Evolutionary conservation across 2,113 vertebrate species (phyloP), one percentile per base, ranked within the genome.

Genomic region (Phylloscopus whistleri): DNA sequence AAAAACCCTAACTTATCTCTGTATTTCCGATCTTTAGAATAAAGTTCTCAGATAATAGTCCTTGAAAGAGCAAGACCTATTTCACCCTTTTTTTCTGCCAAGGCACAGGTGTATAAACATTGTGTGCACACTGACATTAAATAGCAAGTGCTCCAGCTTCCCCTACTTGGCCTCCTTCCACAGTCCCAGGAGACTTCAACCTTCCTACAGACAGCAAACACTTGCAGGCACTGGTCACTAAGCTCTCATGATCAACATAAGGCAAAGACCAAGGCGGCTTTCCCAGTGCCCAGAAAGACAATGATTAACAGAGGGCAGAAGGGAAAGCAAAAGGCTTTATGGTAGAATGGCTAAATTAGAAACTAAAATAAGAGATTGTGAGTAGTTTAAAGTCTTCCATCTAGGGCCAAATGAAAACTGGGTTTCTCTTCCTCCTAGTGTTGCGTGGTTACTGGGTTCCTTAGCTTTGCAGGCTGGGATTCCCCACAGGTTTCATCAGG

Each of bases 261-360:
- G 21, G 39, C 5, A 0, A 72, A 79, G 44, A 77, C 16, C 9
- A 33, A 74, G 48, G 51, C 1, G 0, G 33, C 51, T 49, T 37
- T 37, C 17, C 31, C 15, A 13, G 6, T 33, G 30, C 6, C 31
- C 52, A 55, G 37, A 77, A 73, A 72, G 35, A 39, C 0, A 0
- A 62, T 0, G 1, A 79, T 43, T 69, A 77, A 51, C 60, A 51
- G 39, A 69, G 16, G 48, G 24, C 43, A 78, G 52, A 67, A 83
- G n/a, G 37, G 24, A 80, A 0, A 62, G 37, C 59, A 41, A 26
- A 62, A n/a, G 30, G 49, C 15, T 87, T 51, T 55, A 39, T 11
- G 24, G 39, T 41, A 84, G 27, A 92, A 91, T 1, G 17, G 41
- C 44, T 84, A 44, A 33, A 78, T 20, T 10, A 58, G 44, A 92